These are phyloP conservation scores for Nannoperca obscura DNA, from an alignment of 2,797 vertebrate genomes.

Conservation along the genomic window DNA sequence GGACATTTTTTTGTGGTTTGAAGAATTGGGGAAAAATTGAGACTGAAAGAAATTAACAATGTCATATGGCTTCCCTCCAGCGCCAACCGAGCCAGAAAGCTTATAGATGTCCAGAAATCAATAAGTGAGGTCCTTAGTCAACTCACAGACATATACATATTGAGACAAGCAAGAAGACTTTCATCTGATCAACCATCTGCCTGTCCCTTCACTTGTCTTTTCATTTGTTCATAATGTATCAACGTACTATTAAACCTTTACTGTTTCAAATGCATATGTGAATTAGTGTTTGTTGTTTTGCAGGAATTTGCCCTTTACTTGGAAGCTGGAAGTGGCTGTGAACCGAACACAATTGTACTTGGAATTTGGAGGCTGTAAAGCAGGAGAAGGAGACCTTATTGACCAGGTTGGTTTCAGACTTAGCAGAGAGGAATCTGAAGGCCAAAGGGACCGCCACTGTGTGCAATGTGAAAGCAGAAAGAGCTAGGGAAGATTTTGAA, in stretches of 20 bases:
- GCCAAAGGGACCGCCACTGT: not conserved
- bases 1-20: constrained; percentile 48
- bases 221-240: constrained; percentile 8
- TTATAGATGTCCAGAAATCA: constrained; percentile 7
- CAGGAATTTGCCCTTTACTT: not conserved
- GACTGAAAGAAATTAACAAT: constrained; percentile 20
- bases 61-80: not conserved
- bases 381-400: not conserved
- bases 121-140: constrained; percentile 12
- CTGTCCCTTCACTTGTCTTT: not conserved
- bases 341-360: not conserved
- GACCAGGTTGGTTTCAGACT: not conserved
- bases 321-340: not conserved
- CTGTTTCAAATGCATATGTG: not conserved
- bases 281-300: too few species aligned
- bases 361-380: not conserved
- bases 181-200: not conserved
- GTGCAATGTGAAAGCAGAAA: not conserved
- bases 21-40: constrained; percentile 71
- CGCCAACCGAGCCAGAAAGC: not conserved
- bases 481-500: not conserved
- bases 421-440: not conserved
- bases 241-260: not conserved
- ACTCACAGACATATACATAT: not conserved
- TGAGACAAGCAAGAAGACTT: not conserved